A percentile compares a stretch with the other conserved stretches of the same genome.
phyloP scores from a whole-genome alignment of 2,113 vertebrate genomes.

The Lepus europaeus region DNA sequence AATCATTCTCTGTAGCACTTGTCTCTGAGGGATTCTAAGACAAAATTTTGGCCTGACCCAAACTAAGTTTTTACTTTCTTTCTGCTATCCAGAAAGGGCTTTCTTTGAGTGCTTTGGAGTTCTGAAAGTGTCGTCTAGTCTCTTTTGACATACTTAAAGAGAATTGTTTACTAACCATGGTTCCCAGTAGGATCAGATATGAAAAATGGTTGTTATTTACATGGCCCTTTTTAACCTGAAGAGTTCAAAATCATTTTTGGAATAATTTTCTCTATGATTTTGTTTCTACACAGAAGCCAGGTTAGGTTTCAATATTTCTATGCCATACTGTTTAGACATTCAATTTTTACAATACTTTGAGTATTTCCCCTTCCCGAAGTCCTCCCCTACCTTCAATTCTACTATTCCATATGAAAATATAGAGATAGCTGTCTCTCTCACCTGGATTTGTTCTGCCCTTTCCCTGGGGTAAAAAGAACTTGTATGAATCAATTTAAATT shows the following conservation, averaged over 20 bases:
- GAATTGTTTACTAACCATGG: not conserved
- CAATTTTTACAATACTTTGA: constrained; percentile 65
- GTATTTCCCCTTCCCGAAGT: not conserved
- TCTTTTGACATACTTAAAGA: not conserved
- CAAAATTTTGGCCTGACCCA: not conserved
- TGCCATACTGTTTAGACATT: not conserved
- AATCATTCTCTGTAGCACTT: not conserved
- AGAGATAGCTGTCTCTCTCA: constrained; percentile 59
- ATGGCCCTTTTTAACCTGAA: constrained; percentile 24
- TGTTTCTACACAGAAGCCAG: constrained; percentile 8
- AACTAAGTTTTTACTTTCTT: not conserved
- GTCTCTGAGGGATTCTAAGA: not conserved
- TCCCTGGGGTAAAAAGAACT: constrained; percentile 73
- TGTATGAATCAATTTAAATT: constrained; percentile 82
- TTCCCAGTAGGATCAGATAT: not conserved
- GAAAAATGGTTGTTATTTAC: not conserved
- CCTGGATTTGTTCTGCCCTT: constrained; percentile 76
- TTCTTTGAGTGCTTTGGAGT: not conserved
- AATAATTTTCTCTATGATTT: constrained; percentile 54
- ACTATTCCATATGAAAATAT: constrained; percentile 53
- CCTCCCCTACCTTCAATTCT: not conserved
- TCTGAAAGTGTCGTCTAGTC: not conserved
- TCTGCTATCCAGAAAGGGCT: not conserved
- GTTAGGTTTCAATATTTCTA: constrained; percentile 56
- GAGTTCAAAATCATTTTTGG: constrained; percentile 55